Conservation (phyloP, 2,797 vertebrate genomes). For the Anomalospiza imberbis region DNA sequence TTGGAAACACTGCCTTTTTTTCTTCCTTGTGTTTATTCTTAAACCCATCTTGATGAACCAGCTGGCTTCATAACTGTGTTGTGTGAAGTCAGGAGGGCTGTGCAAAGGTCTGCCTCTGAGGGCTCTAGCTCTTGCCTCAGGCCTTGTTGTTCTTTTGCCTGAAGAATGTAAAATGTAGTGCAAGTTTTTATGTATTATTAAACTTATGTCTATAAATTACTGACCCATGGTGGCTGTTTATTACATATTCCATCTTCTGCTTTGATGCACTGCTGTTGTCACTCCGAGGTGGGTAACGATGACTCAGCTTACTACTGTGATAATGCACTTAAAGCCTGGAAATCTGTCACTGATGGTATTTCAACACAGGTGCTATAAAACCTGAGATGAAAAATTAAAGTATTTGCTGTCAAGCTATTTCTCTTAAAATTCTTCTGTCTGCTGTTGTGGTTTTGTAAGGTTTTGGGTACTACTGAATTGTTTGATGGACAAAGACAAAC, state of each 20-base stretch:
- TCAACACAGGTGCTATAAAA: not conserved
- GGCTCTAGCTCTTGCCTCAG: not conserved
- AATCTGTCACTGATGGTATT: constrained; percentile 47
- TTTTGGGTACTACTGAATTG: not conserved
- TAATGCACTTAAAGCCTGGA: constrained; percentile 45
- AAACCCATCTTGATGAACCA: not conserved
- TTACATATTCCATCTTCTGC: constrained; percentile 42
- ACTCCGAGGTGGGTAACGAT: constrained; percentile 28
- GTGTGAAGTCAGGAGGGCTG: not conserved
- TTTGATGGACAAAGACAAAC: not conserved
- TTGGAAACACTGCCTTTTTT: not conserved
- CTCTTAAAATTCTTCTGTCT: not conserved
- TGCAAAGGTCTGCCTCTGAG: not conserved
- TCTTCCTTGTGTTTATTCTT: not conserved
- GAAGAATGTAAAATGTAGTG: not conserved
- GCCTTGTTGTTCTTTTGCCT: not conserved
- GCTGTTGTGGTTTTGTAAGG: not conserved
- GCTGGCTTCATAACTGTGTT: not conserved
- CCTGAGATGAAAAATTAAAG: constrained; percentile 9
- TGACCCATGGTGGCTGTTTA: constrained; percentile 31
- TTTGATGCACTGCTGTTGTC: constrained; percentile 57
- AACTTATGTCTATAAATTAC: constrained; percentile 39
- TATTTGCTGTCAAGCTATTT: constrained; percentile 9
- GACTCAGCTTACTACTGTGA: constrained; percentile 32
- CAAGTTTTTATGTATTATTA: constrained; percentile 28